Evolutionary conservation across 2,797 vertebrate species (phyloP), one percentile per base, ranked within the genome.

Genomic region (Semaprochilodus insignis): DNA sequence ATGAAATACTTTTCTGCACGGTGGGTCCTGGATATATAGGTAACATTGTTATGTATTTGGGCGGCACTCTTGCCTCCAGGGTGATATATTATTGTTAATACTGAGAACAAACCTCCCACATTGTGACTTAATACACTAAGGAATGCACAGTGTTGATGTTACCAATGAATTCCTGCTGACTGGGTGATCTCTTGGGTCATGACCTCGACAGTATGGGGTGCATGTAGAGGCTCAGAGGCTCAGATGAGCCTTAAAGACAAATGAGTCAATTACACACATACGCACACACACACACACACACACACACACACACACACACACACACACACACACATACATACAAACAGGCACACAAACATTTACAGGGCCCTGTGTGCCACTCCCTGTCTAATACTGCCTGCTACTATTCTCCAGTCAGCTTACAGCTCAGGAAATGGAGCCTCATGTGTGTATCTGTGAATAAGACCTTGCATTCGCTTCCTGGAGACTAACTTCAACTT

Each of bases 121-220:
- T 31, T 23, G 57, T 77, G 73, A 70, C 62, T 69, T 69, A 67
- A 81, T 81, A 59, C 72, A 74, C 55, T 82, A 13, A 62, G 81
- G 81, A 77, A 82, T 82, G 66, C 48, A 52, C 73, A 60, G 8
- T 55, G 78, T 34, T 80, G 74, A 84, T 75, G 23, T 84, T 77
- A 70, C 54, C 54, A 25, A 52, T 54, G 66, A 59, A 40, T 34
- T 19, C 34, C 1, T 69, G 63, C 63, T 69, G 36, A 81, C 52
- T 60, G 23, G 19, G 21, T 55, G 71, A 74, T 69, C 72, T 59
- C 80, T n/a, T 55, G 44, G 48, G 70, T 52, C 48, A 27, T 55
- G 25, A 73, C 51, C 67, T 48, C 17, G n/a, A n/a, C 59, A 54
- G 67, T 40, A 48, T 44, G 34, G 40, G 77, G 55, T 48, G 44